phyloP scores from a whole-genome alignment of 2,888 invertebrate species.

The Hirtodrosophila confusa region DNA sequence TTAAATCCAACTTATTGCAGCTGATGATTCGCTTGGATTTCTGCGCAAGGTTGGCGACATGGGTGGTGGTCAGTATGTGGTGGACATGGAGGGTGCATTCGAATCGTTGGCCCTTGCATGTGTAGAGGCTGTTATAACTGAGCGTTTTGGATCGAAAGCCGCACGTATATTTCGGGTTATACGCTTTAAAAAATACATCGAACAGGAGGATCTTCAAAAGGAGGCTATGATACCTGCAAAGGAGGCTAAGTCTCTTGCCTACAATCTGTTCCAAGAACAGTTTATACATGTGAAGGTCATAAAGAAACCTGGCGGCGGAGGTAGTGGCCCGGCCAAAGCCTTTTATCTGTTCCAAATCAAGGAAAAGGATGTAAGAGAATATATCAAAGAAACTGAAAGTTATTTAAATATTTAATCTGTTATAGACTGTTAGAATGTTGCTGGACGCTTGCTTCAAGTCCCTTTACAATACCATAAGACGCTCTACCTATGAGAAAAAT shows the following conservation, averaged over 20 bases:
- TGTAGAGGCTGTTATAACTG: conserved; percentile 92
- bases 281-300: conserved; percentile 87
- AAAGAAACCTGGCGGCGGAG: conserved; percentile 88
- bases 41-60: conserved; percentile 91
- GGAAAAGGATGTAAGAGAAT: conserved; percentile 85
- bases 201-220: conserved; percentile 96
- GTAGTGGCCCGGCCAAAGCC: conserved; percentile 91
- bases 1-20: conserved; percentile 81
- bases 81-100: conserved; percentile 90
- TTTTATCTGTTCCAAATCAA: conserved; percentile 91
- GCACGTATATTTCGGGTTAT: conserved; percentile 95
- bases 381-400: accelerated
- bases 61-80: conserved; percentile 92
- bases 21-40: conserved; percentile 91
- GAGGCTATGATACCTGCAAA: conserved; percentile 97
- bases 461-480: conserved; percentile 88
- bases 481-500: conserved; percentile 87
- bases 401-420: conserved; percentile 25
- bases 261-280: conserved; percentile 91
- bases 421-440: conserved; percentile 88
- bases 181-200: conserved; percentile 91
- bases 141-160: conserved; percentile 93
- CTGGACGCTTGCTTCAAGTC: conserved; percentile 90
- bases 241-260: conserved; percentile 94
- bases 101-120: conserved; percentile 88